Evolutionary conservation across 2,888 invertebrate genomes (phyloP), one percentile per base, ranked within the genome.

Genomic region (Drosophila mercatorum): DNA sequence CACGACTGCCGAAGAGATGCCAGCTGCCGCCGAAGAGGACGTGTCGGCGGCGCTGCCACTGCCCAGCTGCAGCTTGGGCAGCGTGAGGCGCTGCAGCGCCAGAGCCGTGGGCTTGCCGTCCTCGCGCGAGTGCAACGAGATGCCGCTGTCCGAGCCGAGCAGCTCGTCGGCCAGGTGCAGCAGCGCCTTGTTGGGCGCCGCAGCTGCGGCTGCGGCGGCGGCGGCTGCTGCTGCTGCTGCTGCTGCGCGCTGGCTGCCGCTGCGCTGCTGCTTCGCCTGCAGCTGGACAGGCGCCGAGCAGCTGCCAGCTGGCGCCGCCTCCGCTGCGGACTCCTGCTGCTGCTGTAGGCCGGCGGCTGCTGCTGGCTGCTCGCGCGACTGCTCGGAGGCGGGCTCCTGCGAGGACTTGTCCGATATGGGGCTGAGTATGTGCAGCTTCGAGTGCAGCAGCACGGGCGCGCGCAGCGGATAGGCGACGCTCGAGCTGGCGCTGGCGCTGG

Each of bases 371-470:
- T 97, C 34, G 10, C 34, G 97, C 12, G 96, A 96, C 26, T 96
- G 95, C 92, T 97, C 97, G 8, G 96, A 83, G 62, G 95, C 96
- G 14, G 96, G 97, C 90, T 97, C 97, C 92, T 97, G 97, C 1
- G 97, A 97, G 28, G 97, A 97, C 93, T 97, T 97, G 93, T 97
- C 97, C 67, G 97, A 97, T 89, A 97, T 97, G 26, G 97, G 97
- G 87, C 97, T 97, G 53, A 97, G 94, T 91, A 97, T 97, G 92
- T 97, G 97, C 81, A 97, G 93, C 92, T 97, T 97, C 66, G 95
- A 94, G 92, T 96, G 96, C 83, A 96, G 95, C 64, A 95, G 94
- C 47, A 95, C 92, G 92, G 96, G 96, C 91, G 95, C 95, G 87
- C 95, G 94, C 64, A 95, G 91, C 81, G 95, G 95, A 93, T 94